phyloP scores from a whole-genome alignment of 1,140 invertebrate species.

The Bombus sibiricus region DNA sequence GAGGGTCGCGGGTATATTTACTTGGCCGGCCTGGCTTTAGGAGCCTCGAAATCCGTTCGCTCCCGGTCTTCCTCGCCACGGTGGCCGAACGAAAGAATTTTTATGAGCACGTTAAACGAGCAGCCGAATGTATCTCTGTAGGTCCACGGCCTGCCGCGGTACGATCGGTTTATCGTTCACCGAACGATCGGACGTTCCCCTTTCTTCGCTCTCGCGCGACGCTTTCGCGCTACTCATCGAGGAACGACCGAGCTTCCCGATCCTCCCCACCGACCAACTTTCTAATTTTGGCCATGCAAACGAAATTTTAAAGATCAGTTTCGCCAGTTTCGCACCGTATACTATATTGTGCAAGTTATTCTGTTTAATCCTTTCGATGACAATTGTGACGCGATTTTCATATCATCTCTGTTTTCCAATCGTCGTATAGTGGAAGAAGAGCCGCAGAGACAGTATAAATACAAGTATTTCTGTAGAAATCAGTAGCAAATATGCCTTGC shows the following conservation, averaged over 20 bases:
- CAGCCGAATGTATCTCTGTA: conserved; percentile 64
- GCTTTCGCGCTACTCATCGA: conserved; percentile 16
- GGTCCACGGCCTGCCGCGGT: conserved; percentile 1
- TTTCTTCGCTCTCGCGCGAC: conserved; percentile 39
- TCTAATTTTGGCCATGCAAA: conserved; percentile 41
- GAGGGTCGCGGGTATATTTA: conserved; percentile 78
- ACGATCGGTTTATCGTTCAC: conserved; percentile 63
- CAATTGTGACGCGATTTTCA: no score
- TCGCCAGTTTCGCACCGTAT: not conserved
- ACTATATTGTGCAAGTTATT: no score
- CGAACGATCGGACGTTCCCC: conserved; percentile 58
- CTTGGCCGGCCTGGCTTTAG: conserved; percentile 60
- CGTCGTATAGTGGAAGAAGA: no score
- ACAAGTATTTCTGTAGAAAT: no score
- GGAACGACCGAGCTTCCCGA: conserved; percentile 9
- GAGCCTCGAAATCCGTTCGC: conserved; percentile 61
- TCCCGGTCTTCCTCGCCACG: conserved; percentile 59
- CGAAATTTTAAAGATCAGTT: conserved; percentile 37
- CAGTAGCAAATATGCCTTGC: no score
- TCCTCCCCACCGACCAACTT: not conserved
- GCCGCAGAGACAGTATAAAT: no score
- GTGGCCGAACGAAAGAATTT: conserved; percentile 72
- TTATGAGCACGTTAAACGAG: conserved; percentile 73
- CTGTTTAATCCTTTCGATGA: no score
- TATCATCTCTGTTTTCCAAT: no score